Conservation (phyloP, 2,113 vertebrate species). For the Peromyscus californicus region DNA sequence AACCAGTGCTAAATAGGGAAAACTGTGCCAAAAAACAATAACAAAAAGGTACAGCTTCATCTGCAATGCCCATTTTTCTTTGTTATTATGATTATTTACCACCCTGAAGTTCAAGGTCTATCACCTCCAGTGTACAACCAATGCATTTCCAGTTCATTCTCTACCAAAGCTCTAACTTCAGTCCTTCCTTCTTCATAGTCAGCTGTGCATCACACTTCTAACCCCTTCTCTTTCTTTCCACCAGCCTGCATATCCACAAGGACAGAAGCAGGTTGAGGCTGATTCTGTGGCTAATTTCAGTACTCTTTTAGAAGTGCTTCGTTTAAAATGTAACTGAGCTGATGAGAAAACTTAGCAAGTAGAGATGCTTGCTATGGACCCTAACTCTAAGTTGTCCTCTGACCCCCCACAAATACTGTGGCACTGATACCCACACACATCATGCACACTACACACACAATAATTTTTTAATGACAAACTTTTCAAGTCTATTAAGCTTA, state of each 20-base stretch:
- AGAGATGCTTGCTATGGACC: background rate
- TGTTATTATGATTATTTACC: background rate
- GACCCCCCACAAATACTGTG: background rate
- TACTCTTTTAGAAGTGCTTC: background rate
- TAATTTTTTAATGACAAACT: background rate
- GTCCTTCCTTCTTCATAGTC: background rate
- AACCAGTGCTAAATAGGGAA: background rate
- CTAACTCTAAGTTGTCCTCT: background rate
- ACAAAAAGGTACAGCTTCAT: background rate
- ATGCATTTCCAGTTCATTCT: background rate
- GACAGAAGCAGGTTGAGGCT: background rate
- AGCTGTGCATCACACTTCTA: background rate
- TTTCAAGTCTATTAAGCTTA: background rate
- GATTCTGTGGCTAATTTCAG: background rate
- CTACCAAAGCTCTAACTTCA: background rate
- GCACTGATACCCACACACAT: background rate
- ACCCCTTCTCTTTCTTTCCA: background rate
- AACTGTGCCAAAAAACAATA: background rate
- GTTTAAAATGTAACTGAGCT: background rate
- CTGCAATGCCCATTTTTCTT: background rate
- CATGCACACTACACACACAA: background rate
- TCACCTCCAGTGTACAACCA: background rate
- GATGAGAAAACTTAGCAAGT: background rate
- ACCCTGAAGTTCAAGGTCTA: background rate
- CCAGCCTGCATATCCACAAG: background rate